These are phyloP conservation scores for Calosoma granatense DNA, from an alignment of 1,140 invertebrate species.

Conservation along the genomic window DNA sequence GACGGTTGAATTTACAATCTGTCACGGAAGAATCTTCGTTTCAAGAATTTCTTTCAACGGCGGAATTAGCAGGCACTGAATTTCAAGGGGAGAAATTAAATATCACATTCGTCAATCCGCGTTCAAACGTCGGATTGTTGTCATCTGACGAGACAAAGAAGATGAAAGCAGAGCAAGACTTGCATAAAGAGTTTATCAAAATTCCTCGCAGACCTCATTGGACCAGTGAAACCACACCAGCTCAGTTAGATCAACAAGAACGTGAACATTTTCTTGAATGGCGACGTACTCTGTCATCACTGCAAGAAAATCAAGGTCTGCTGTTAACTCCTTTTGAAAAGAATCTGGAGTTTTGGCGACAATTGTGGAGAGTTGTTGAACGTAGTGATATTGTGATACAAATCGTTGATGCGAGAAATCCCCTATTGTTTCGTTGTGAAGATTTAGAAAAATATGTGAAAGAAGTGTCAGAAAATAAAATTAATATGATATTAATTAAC, in stretches of 20 bases:
- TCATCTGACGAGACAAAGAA: constrained; percentile 50
- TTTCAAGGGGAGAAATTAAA: constrained; percentile 88
- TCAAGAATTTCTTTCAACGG: constrained; percentile 91
- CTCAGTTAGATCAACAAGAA: constrained; percentile 70
- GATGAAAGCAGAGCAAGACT: constrained; percentile 49
- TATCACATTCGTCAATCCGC: constrained; percentile 63
- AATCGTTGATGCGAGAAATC: constrained; percentile 95
- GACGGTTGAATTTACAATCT: constrained; percentile 78
- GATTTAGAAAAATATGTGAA: constrained; percentile 92
- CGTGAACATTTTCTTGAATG: constrained; percentile 78
- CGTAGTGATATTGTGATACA: constrained; percentile 91
- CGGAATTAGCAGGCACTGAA: constrained; percentile 85
- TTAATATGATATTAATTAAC: constrained; percentile 83
- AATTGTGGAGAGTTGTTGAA: constrained; percentile 96
- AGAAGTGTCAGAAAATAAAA: constrained; percentile 68
- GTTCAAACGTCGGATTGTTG: constrained; percentile 48
- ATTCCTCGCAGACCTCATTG: constrained; percentile 83
- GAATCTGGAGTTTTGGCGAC: constrained; percentile 97
- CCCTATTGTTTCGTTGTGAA: constrained; percentile 83
- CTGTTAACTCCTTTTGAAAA: constrained; percentile 94
- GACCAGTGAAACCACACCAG: constrained; percentile 59
- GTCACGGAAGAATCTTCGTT: constrained; percentile 93
- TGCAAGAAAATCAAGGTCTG: constrained; percentile 74
- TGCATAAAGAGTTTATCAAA: constrained; percentile 54
- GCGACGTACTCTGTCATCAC: constrained; percentile 64